phyloP scores from a whole-genome alignment of 92 coral and sea anemone species.

The Umimayanthus chanpuru region DNA sequence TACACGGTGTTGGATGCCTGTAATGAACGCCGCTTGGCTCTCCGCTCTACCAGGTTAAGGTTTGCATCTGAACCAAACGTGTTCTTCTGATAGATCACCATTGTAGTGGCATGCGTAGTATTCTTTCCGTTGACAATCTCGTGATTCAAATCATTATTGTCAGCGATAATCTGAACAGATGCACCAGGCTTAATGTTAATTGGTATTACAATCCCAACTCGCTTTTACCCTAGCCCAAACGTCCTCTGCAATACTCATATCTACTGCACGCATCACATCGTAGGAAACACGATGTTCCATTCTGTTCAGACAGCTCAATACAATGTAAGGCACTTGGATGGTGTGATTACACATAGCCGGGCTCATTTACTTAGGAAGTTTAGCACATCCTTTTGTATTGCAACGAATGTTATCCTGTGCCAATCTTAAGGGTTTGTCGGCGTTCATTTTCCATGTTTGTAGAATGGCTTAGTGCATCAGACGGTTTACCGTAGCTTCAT shows the following conservation, averaged over 20 bases:
- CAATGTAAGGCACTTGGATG: conserved; percentile 50
- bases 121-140: conserved; percentile 53
- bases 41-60: conserved; percentile 39
- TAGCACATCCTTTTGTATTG: too few relatives aligned
- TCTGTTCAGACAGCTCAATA: conserved; percentile 51
- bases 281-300: conserved; percentile 56
- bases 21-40: conserved; percentile 43
- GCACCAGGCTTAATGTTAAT: conserved; percentile 37
- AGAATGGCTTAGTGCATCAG: conserved; percentile 41
- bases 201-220: conserved; percentile 46
- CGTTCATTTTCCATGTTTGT: conserved; percentile 29
- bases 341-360: conserved; percentile 55
- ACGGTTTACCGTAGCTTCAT: background rate
- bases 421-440: conserved; percentile 47
- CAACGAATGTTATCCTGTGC: conserved; percentile 56
- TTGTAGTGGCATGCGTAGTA: too few relatives aligned
- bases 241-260: conserved; percentile 42
- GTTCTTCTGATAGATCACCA: conserved; percentile 46
- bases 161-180: conserved; percentile 38
- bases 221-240: conserved; percentile 31
- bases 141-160: conserved; percentile 54
- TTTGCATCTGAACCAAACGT: conserved; percentile 43
- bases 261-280: conserved; percentile 46
- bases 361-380: conserved; percentile 52
- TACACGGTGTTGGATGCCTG: conserved; percentile 49